phyloP scores from a whole-genome alignment of 2,113 vertebrate species.

The Connochaetes taurinus region DNA sequence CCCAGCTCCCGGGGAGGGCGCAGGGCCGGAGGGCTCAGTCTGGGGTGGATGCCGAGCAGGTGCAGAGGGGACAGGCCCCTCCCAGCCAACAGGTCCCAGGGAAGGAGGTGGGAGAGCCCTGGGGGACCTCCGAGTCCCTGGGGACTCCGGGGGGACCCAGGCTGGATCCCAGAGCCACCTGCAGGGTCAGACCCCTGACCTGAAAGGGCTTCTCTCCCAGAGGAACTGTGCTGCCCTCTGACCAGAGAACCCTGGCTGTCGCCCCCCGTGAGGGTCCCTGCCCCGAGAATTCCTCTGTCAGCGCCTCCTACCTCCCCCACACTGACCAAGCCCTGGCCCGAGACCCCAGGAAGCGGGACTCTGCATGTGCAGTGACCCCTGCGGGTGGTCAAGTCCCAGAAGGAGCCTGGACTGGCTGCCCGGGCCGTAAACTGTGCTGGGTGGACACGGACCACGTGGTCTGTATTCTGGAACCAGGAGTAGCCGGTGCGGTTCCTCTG shows the following conservation, averaged over 20 bases:
- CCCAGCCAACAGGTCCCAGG: not conserved
- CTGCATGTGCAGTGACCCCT: not conserved
- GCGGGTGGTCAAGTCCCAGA: accelerated
- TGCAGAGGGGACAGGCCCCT: not conserved
- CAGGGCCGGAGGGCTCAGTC: not conserved
- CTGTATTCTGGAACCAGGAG: too few species aligned
- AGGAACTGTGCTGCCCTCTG: not conserved
- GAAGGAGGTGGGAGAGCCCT: not conserved
- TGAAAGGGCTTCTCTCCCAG: not conserved
- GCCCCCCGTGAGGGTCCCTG: not conserved
- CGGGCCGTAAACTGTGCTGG: accelerated
- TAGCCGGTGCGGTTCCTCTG: accelerated
- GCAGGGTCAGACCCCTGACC: too few species aligned
- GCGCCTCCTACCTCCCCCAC: not conserved
- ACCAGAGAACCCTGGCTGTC: not conserved
- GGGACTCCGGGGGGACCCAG: accelerated
- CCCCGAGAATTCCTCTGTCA: too few species aligned
- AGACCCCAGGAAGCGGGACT: not conserved
- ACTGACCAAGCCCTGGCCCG: not conserved
- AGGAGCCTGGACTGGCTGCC: too few species aligned
- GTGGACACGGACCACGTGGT: too few species aligned
- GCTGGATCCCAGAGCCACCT: not conserved
- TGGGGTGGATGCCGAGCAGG: accelerated
- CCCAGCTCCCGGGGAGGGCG: accelerated
- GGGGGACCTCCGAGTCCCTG: accelerated